phyloP scores from a whole-genome alignment of 2,888 invertebrate genomes.

The Schizotus pectinicornis region DNA sequence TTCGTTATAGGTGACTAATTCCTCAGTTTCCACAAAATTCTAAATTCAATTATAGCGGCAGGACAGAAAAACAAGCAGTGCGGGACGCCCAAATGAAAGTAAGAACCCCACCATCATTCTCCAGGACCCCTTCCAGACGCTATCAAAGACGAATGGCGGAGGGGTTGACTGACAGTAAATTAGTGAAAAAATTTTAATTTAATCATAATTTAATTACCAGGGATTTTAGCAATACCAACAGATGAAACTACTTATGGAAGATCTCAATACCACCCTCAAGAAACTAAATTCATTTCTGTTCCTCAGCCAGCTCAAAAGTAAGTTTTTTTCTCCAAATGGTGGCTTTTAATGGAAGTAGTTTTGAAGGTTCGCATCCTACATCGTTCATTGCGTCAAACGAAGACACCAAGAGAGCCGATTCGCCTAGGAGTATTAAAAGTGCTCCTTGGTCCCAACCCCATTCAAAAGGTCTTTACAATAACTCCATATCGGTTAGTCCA shows the following conservation, averaged over 20 bases:
- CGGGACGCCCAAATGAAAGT: conserved; percentile 59
- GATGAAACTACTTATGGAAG: conserved; percentile 50
- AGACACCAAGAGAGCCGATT: conserved; percentile 63
- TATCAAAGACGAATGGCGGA: conserved; percentile 65
- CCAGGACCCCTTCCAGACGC: conserved; percentile 68
- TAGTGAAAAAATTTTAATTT: conserved; percentile 1
- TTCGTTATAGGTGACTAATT: conserved; percentile 73
- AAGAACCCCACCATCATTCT: conserved; percentile 65
- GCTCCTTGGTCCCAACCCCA: conserved; percentile 80
- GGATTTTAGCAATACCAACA: conserved; percentile 51
- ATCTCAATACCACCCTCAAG: conserved; percentile 52
- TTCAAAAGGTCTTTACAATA: conserved; percentile 72
- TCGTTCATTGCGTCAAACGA: conserved; percentile 29
- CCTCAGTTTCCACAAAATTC: conserved; percentile 13
- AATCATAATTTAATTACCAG: conserved; percentile 5
- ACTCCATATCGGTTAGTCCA: conserved; percentile 69
- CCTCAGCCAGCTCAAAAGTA: conserved; percentile 62
- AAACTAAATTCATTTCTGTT: conserved; percentile 64
- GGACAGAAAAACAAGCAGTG: conserved; percentile 67
- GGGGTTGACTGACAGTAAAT: conserved; percentile 25
- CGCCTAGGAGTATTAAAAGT: conserved; percentile 83
- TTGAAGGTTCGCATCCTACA: conserved; percentile 30
- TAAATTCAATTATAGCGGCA: conserved; percentile 61
- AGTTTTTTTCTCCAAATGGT: conserved; percentile 5
- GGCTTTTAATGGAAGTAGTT: conserved; percentile 14